Evolutionary conservation across 2,797 vertebrate genomes (phyloP).

Genomic region (Etheostoma perlongum): DNA sequence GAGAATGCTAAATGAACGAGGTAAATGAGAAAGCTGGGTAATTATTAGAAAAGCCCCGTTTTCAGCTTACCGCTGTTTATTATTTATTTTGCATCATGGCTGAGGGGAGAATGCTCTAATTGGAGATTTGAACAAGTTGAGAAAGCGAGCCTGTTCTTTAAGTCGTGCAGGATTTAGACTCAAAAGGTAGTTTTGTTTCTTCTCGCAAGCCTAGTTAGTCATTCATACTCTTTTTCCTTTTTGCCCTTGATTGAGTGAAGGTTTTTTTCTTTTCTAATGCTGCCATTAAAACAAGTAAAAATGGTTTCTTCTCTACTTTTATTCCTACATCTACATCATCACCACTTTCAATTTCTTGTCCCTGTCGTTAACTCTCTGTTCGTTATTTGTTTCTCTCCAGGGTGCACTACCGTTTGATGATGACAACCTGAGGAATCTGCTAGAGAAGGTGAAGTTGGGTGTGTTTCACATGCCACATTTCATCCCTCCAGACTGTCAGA

Average conservation of each 20-base stretch:
- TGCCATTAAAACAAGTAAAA: slow-evolving; percentile 14
- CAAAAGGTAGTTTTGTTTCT: slow-evolving; percentile 55
- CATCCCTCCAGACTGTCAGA: slow-evolving; percentile 98
- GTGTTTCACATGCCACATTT: slow-evolving; percentile 99
- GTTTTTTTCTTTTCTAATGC: slow-evolving; percentile 32
- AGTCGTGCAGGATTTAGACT: slow-evolving; percentile 50
- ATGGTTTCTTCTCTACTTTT: slow-evolving; percentile 11
- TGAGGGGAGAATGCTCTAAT: slow-evolving; percentile 58
- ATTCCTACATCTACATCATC: slow-evolving; percentile 61
- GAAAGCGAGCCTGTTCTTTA: slow-evolving; percentile 34
- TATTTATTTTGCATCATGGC: slow-evolving; percentile 63
- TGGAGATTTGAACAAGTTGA: slow-evolving; percentile 53
- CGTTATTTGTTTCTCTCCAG: slow-evolving; percentile 74
- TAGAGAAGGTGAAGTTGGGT: slow-evolving; percentile 98
- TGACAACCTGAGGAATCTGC: slow-evolving; percentile 96
- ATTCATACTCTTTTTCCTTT: slow-evolving; percentile 15
- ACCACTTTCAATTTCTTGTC: slow-evolving; percentile 3
- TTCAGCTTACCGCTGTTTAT: slow-evolving; percentile 71
- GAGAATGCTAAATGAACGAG: slow-evolving; percentile 72
- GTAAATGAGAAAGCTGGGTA: slow-evolving; percentile 74
- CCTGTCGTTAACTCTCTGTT: slow-evolving; percentile 55
- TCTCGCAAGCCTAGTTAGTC: slow-evolving; percentile 25
- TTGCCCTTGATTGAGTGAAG: slow-evolving; percentile 27
- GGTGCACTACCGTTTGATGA: slow-evolving; percentile 97
- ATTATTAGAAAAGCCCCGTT: slow-evolving; percentile 78